Evolutionary conservation across 2,797 vertebrate species (phyloP), one percentile per base, ranked within the genome.

Genomic region (Lithobates pipiens): DNA sequence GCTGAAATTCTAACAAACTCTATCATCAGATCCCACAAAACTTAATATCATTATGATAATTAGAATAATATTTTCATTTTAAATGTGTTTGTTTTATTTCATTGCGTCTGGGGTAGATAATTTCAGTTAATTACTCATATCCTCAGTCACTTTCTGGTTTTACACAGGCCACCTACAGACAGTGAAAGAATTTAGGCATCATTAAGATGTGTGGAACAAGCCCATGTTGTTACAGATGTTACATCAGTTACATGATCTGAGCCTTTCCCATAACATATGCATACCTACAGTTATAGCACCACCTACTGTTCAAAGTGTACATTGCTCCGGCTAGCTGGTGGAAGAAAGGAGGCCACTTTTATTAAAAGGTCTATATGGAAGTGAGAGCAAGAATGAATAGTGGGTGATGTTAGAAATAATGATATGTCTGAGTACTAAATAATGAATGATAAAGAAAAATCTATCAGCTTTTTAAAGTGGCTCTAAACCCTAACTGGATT

Each of bases 251-350:
- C 39, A 54, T 78, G 36, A 63, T 50, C 50, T 44, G 18, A 61
- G 27, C 34, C 42, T 68, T 76, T 11, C 7, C 11, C 29, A 13
- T 9, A 32, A 21, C n/a, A 39, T 27, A 13, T 11, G 39, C 32
- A 70, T n/a, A 13, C 11, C 11, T 36, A 61, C 85, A 88, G 61
- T 86, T 61, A 57, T 32, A 68, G 87, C 91, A 73, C 91, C 91
- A 91, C 90, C 93, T 93, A 82, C 89, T 86, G 92, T 54, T 50
- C 10, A 10, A 27, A 61, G 39, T 75, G n/a, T 18, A 69, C 4
- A 86, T 69, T 57, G 23, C 77, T 69, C 10, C 54, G 36, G 25
- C 54, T 23, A 3, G 18, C 54, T 57, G 54, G 0, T 61, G 7
- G 21, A 54, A 54, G 50, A 54, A 54, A 54, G 46, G 15, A 23